Base-by-base conservation (phyloP, 1,140 invertebrate genomes). In the Vanessa tameamea region DNA sequence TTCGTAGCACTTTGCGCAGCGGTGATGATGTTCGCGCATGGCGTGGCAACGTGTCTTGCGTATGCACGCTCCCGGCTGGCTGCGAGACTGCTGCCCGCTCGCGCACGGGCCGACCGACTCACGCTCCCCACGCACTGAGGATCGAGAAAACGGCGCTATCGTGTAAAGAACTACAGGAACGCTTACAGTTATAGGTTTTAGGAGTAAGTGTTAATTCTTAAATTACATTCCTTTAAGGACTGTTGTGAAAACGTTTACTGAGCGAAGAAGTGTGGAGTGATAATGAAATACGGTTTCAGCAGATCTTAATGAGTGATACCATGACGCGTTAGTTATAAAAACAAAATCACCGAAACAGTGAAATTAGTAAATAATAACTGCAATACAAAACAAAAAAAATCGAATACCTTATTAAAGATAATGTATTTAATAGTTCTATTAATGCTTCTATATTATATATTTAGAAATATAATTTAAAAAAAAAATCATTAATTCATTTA, bases 1-100 rank as follows among this genome's bases (percentile, higher is more conserved):
- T 92, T 92, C 76, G 90, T 91, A 2, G 84, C 87, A 0, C 72
- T 91, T 0, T 91, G 90, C 68, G 90, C 89, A 2, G 81, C 86
- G 47, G 89, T 92, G 64, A 80, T 91, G 82, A 81, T 90, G 59
- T 78, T 82, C n/a, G 87, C 86, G 26, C 89, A 91, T 72, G 86
- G 82, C 31, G 69, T 87, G 8, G 88, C 90, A 5, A 89, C 89
- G 8, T 76, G 75, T 37, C 47, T 79, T 6, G 78, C 82, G 0
- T 70, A 64, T 16, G 50, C 78, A 14, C 80, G 82, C 26, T 51
- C 69, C 15, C 75, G 75, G 57, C 15, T 77, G 7, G 80, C 82
- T 3, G 61, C 75, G n/a, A 82, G 84, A 14, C 51, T 86, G 47
- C 76, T 76, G 43, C 78, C 81, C 16, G 51, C 77, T 15, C 80